Evolutionary conservation across 2,113 vertebrate species (phyloP), one percentile per base, ranked within the genome.

Genomic region (Erinaceus europaeus): DNA sequence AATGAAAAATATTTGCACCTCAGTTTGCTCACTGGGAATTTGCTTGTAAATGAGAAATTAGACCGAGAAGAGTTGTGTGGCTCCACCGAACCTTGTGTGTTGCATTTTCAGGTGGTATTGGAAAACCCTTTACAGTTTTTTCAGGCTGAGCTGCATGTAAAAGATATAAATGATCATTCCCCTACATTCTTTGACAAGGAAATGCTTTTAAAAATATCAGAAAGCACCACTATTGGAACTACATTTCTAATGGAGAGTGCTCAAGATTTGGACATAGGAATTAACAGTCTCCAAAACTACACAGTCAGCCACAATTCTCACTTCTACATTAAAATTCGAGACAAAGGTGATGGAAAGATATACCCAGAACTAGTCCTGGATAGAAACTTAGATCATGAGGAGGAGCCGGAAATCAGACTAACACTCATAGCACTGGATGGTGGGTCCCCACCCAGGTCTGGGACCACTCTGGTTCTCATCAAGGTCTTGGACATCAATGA

Each of bases 21-120:
- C 72, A 94, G 96, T 64, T 87, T 78, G 44, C 86, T 93, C 2
- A 96, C 89, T 0, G 95, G 91, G 62, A 52, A 96, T 55, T 93
- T 98, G 75, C 73, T 94, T 12, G 89, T 98, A 50, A 97, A 94
- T 65, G 95, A 97, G 38, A 97, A 95, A 93, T 96, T 98, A 69
- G 98, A 98, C 89, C 71, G 98, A 38, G 98, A 98, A 69, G 27
- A 68, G 1, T 91, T 98, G 17, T 98, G 98, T 14, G 95, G 91
- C 9, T 93, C 96, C 21, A 65, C 61, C 0, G 95, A 96, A 2
- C 96, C 96, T 1, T 98, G 98, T 40, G 86, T 97, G 48, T 53
- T 98, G 57, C 95, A 97, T 91, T 97, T 97, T 69, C 97, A 98
- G 76, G 93, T 98, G 73, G 93, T 98, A 57, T 3, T 97, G 84